phyloP scores from a whole-genome alignment of 2,113 vertebrate genomes.

The Chloropsis hardwickii region DNA sequence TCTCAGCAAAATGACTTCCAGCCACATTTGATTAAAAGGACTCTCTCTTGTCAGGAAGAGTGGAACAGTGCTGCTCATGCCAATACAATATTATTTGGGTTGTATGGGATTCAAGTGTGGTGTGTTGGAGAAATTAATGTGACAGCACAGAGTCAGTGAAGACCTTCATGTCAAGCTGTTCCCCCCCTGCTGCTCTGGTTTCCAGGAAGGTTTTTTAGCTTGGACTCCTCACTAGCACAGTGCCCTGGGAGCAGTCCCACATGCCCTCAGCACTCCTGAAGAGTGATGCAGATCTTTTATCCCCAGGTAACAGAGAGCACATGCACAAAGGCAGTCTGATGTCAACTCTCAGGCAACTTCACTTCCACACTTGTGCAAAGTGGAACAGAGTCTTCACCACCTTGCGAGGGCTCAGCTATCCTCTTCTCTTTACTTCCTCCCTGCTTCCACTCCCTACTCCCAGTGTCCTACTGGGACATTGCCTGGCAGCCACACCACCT shows the following conservation, averaged over 20 bases:
- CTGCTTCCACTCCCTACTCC: neutral
- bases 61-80: neutral
- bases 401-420: accelerated
- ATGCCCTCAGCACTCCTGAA: neutral
- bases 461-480: too few species aligned
- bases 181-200: neutral
- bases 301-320: neutral
- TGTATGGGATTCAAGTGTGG: neutral
- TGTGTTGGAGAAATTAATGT: neutral
- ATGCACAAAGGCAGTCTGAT: neutral
- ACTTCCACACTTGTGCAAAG: neutral
- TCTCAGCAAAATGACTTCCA: neutral
- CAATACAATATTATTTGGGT: neutral
- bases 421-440: neutral
- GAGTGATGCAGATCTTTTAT: neutral
- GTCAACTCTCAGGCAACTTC: neutral
- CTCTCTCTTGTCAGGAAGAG: neutral
- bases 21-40: neutral
- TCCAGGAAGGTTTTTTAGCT: neutral
- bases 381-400: neutral
- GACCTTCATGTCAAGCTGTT: neutral
- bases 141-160: neutral
- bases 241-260: neutral
- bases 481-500: neutral
- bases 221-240: accelerated